Conservation (phyloP, 2,797 vertebrate species). For the Clarias fuscus region DNA sequence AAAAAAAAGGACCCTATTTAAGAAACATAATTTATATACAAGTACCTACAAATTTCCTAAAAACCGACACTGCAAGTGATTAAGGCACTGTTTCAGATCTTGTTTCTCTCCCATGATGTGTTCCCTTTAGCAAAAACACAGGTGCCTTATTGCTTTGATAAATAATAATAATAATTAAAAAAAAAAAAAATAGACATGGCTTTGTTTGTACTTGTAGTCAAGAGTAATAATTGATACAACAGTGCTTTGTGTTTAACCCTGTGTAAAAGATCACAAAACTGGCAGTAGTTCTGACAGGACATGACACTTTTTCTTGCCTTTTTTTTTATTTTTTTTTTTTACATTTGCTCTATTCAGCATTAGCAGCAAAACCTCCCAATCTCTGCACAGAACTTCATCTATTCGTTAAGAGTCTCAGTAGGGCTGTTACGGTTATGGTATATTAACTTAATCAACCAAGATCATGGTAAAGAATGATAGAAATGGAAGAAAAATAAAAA, state of each 20-base stretch:
- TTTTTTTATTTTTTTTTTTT: background rate
- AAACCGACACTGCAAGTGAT: background rate
- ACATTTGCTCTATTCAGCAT: slow-evolving; percentile 16
- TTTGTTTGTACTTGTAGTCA: slow-evolving; percentile 25
- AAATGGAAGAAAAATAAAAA: too few species aligned
- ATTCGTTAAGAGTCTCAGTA: background rate
- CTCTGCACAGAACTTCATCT: slow-evolving; percentile 21
- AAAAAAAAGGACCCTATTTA: background rate
- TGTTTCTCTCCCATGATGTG: slow-evolving; percentile 21
- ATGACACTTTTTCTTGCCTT: background rate
- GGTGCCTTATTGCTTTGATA: slow-evolving; percentile 39
- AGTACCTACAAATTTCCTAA: slow-evolving; percentile 34
- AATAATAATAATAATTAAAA: slow-evolving; percentile 24
- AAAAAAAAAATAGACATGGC: slow-evolving; percentile 17
- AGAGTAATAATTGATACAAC: slow-evolving; percentile 1
- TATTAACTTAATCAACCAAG: background rate
- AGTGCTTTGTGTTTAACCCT: slow-evolving; percentile 29
- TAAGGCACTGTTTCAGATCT: slow-evolving; percentile 42
- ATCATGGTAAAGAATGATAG: background rate
- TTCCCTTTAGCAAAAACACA: slow-evolving; percentile 35
- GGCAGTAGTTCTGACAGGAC: slow-evolving; percentile 27
- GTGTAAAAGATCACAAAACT: slow-evolving; percentile 22
- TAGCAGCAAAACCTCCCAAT: slow-evolving; percentile 22
- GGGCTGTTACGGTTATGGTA: background rate
- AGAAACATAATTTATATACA: slow-evolving; percentile 36